Percentiles rank a stretch among this genome's conserved stretches.
These are phyloP conservation scores for Phenacoccus solenopsis DNA, from an alignment of 1,140 invertebrate species.

Conservation along the genomic window DNA sequence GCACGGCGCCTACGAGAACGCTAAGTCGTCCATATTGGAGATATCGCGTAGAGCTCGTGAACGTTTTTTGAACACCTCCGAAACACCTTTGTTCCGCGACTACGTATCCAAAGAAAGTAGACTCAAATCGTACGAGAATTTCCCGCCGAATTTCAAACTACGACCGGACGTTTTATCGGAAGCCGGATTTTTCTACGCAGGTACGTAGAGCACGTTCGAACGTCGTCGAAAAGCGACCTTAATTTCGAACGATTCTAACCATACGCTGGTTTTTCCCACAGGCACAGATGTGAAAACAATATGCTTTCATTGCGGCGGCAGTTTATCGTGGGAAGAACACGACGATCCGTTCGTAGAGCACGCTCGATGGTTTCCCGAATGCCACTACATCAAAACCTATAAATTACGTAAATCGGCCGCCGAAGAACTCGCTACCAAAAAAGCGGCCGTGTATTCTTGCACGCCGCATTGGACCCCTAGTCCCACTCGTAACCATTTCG, in stretches of 20 bases:
- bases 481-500: not conserved
- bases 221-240: no score
- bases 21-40: no score
- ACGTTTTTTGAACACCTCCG: not conserved
- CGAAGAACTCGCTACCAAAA: not conserved
- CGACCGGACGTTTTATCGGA: not conserved
- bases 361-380: constrained; percentile 68
- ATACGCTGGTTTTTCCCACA: constrained; percentile 25
- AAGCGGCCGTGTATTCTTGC: not conserved
- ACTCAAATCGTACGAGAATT: not conserved
- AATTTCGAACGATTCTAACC: no score
- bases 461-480: not conserved
- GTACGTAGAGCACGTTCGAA: not conserved
- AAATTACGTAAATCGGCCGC: not conserved
- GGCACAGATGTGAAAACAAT: constrained; percentile 64
- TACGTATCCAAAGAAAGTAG: not conserved
- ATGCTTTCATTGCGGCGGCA: constrained; percentile 76
- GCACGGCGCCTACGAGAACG: no score
- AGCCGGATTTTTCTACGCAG: not conserved
- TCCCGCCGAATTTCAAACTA: not conserved
- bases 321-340: constrained; percentile 68
- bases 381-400: constrained; percentile 46
- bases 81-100: not conserved
- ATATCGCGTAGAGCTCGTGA: no score
- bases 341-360: constrained; percentile 83